Evolutionary conservation across 2,797 vertebrate species (phyloP).

Genomic region (Halcyon leucocephala): DNA sequence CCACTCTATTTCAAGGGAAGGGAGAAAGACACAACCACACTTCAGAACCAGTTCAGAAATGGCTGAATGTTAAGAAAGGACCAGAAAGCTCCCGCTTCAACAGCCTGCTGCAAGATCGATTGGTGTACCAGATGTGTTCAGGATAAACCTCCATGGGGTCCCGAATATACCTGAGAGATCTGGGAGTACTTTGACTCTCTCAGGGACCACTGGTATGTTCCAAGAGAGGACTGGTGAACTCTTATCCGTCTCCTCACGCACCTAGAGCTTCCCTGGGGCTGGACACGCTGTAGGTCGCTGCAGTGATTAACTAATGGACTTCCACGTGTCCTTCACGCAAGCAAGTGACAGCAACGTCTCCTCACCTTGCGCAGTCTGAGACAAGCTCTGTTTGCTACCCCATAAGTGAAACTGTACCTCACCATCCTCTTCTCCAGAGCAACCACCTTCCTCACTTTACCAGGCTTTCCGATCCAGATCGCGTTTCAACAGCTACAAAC

Average conservation of each 20-base stretch:
- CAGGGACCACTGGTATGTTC: background rate
- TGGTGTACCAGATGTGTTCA: background rate
- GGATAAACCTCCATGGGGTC: background rate
- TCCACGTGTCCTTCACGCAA: background rate
- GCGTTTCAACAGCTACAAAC: background rate
- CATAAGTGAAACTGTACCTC: background rate
- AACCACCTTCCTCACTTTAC: background rate
- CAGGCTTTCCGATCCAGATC: background rate
- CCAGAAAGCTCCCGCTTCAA: background rate
- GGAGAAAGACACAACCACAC: background rate
- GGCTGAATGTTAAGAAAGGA: background rate
- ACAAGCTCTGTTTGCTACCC: background rate
- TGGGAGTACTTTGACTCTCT: background rate
- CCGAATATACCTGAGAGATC: background rate
- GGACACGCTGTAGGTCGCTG: background rate
- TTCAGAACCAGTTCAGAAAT: background rate
- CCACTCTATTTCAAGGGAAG: background rate
- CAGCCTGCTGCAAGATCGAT: accelerated
- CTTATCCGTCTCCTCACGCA: background rate
- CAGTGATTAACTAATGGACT: background rate
- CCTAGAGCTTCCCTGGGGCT: background rate
- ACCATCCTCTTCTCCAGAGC: background rate
- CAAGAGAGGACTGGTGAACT: background rate
- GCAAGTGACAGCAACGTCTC: background rate
- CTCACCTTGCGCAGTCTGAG: background rate